These are phyloP conservation scores for Noturus placidus DNA, from an alignment of 2,113 vertebrate genomes.

Conservation along the genomic window DNA sequence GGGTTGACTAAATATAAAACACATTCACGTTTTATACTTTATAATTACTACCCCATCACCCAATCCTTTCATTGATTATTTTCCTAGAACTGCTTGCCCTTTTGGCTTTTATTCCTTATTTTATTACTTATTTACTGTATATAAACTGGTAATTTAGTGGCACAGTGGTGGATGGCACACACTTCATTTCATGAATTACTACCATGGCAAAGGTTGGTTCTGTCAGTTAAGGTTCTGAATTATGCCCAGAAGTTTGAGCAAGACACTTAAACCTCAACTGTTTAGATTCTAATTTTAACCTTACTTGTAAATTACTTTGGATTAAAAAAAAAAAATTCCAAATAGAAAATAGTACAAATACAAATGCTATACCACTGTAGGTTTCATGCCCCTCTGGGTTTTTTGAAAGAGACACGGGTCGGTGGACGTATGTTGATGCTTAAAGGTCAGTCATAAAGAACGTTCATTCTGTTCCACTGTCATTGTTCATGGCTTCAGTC, in stretches of 20 bases:
- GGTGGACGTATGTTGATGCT: conserved; percentile 31
- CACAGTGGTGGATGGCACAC: not conserved
- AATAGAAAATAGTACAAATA: not conserved
- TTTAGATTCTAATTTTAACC: not conserved
- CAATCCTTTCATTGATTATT: not conserved
- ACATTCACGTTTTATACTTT: not conserved
- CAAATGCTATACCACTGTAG: not conserved
- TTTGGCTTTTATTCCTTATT: not conserved
- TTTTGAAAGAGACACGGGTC: conserved; percentile 28
- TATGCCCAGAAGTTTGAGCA: not conserved
- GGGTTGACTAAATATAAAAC: no score
- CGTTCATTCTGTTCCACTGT: conserved; percentile 31
- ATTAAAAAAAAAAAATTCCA: not conserved
- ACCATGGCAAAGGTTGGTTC: not conserved
- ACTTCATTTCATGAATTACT: not conserved
- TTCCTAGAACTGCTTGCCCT: not conserved
- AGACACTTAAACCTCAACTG: not conserved
- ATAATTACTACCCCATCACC: not conserved
- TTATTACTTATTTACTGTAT: not conserved
- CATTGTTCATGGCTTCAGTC: conserved; percentile 30
- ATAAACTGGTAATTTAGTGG: not conserved
- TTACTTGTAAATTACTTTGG: not conserved
- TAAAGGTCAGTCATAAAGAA: conserved; percentile 55
- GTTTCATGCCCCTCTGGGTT: conserved; percentile 32
- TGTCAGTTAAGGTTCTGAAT: not conserved